Evolutionary conservation across 2,797 vertebrate genomes (phyloP).

Genomic region (Neomorphus geoffroyi): DNA sequence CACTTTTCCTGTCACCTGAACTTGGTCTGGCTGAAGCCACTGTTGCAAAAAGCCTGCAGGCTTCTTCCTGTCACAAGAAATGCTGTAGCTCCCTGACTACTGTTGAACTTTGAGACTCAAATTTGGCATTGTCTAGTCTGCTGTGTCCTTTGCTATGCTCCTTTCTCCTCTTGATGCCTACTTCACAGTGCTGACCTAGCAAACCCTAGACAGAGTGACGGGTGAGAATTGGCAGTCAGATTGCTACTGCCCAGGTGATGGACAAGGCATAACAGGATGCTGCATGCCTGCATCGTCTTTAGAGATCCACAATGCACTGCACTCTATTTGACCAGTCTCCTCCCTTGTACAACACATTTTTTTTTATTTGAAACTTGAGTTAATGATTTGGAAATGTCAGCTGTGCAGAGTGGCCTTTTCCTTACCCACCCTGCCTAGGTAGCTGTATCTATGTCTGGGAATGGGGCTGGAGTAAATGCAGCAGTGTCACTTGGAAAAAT

Average conservation of each 20-base stretch:
- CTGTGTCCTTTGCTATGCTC: neutral
- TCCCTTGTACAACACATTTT: neutral
- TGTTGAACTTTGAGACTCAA: neutral
- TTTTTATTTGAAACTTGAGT: neutral
- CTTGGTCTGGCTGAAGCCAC: neutral
- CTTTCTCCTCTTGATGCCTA: neutral
- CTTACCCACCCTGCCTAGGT: neutral
- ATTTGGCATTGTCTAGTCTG: neutral
- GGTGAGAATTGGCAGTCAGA: neutral
- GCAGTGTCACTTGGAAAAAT: neutral
- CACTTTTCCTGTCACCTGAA: neutral
- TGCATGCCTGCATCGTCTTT: neutral
- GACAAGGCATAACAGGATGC: neutral
- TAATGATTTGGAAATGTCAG: constrained; percentile 6
- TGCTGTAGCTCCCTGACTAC: neutral
- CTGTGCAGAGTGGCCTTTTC: neutral
- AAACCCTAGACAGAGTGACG: neutral
- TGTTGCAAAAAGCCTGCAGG: neutral
- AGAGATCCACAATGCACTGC: neutral
- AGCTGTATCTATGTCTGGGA: neutral
- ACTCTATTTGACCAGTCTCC: neutral
- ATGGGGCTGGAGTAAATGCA: neutral
- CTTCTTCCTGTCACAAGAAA: neutral
- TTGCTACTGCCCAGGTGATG: neutral
- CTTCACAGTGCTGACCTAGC: neutral